Conservation (phyloP, 2,113 vertebrate species). For the Ramphastos sulfuratus region DNA sequence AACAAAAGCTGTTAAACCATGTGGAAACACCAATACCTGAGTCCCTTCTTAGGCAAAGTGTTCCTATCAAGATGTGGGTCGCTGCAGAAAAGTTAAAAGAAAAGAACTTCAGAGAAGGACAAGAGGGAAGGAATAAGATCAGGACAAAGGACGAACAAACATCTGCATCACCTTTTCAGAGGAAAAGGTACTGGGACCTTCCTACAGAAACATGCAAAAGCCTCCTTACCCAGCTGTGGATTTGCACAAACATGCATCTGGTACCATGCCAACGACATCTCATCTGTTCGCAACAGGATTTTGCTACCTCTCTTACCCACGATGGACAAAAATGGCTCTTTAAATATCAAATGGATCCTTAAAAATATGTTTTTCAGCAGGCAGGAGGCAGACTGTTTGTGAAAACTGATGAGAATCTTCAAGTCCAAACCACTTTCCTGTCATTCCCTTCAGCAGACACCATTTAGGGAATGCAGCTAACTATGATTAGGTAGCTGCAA, state of each 20-base stretch:
- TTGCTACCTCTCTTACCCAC: neutral
- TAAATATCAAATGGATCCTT: neutral
- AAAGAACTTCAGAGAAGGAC: slow-evolving; percentile 83
- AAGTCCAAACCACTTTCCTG: neutral
- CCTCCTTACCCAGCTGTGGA: neutral
- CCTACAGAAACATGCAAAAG: slow-evolving; percentile 64
- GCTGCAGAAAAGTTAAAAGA: slow-evolving; percentile 90
- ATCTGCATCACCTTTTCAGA: slow-evolving; percentile 28
- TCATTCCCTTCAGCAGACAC: neutral
- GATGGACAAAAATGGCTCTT: neutral
- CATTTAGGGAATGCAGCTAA: neutral
- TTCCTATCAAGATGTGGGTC: slow-evolving; percentile 96
- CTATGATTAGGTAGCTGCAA: neutral
- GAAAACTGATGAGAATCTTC: neutral
- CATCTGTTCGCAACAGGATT: neutral
- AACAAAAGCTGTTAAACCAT: slow-evolving; percentile 66
- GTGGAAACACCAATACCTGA: slow-evolving; percentile 89
- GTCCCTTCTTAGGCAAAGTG: slow-evolving; percentile 98
- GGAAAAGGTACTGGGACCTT: slow-evolving; percentile 27
- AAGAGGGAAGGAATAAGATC: slow-evolving; percentile 31
- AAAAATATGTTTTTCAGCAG: slow-evolving; percentile 16
- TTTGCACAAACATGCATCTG: slow-evolving; percentile 19
- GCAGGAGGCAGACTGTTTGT: neutral
- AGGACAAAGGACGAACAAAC: slow-evolving; percentile 5
- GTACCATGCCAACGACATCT: slow-evolving; percentile 32